phyloP scores from a whole-genome alignment of 2,113 vertebrate genomes.

The Poeciliopsis occidentalis region DNA sequence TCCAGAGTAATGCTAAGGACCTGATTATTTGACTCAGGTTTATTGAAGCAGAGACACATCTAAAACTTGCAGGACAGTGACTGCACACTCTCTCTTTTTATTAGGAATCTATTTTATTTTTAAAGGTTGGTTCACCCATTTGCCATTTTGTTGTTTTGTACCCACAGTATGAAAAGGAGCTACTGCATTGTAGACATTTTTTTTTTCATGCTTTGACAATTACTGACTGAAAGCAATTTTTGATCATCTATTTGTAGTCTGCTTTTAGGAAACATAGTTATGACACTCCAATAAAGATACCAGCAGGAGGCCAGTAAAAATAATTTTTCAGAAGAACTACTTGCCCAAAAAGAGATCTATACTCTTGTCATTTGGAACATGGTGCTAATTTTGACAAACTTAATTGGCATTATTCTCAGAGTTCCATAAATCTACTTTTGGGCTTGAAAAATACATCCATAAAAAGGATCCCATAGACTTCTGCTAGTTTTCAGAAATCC shows the following conservation, averaged over 20 bases:
- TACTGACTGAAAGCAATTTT: neutral
- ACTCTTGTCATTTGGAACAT: neutral
- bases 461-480: neutral
- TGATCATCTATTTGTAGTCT: neutral
- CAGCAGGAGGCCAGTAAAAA: neutral
- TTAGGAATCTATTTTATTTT: too few species aligned
- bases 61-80: too few species aligned
- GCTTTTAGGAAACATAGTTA: neutral
- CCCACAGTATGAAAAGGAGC: neutral
- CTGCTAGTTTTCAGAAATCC: neutral
- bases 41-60: too few species aligned
- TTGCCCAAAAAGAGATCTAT: neutral
- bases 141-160: neutral
- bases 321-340: neutral
- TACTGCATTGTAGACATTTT: neutral
- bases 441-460: neutral
- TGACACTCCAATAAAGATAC: neutral
- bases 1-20: too few species aligned
- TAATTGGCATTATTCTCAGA: neutral
- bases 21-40: too few species aligned
- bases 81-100: too few species aligned
- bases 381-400: neutral
- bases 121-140: too few species aligned
- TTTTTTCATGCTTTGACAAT: neutral
- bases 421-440: neutral